A percentile compares a stretch with the other conserved stretches of the same genome.
Conservation (phyloP, 2,888 invertebrate genomes). For the Saturnia japonica region DNA sequence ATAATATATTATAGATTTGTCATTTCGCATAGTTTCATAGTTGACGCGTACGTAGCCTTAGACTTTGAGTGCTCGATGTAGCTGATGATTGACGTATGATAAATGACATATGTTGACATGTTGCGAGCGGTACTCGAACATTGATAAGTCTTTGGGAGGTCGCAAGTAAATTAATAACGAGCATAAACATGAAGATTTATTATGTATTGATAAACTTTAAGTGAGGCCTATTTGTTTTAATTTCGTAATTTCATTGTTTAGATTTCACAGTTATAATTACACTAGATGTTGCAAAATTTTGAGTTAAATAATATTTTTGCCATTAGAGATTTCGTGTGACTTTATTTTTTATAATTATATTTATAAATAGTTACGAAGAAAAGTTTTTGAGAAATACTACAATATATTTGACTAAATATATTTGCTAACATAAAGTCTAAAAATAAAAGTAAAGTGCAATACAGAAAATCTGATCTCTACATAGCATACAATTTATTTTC, state of each 20-base stretch:
- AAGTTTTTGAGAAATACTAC: background rate
- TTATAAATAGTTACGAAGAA: background rate
- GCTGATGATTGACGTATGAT: slow-evolving; percentile 63
- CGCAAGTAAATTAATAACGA: slow-evolving; percentile 48
- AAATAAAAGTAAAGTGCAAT: background rate
- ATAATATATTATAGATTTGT: background rate
- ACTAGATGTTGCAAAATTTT: slow-evolving; percentile 2
- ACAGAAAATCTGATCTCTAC: background rate
- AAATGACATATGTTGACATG: slow-evolving; percentile 66
- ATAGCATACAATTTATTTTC: too few species aligned
- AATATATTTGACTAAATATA: background rate
- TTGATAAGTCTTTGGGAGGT: slow-evolving; percentile 61
- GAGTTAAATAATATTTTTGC: background rate
- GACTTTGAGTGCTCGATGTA: slow-evolving; percentile 3
- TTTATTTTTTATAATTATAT: background rate
- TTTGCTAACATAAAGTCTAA: background rate
- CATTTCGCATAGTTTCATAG: background rate
- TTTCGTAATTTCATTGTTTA: slow-evolving; percentile 19
- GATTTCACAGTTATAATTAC: slow-evolving; percentile 17
- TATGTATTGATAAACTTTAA: slow-evolving; percentile 19
- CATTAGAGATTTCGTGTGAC: background rate
- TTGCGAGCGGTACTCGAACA: slow-evolving; percentile 54
- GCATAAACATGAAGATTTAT: slow-evolving; percentile 34
- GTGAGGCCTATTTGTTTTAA: slow-evolving; percentile 19
- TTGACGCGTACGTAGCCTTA: background rate